Evolutionary conservation across 2,888 invertebrate genomes (phyloP), one percentile per base, ranked within the genome.

Genomic region (Leucania comma): DNA sequence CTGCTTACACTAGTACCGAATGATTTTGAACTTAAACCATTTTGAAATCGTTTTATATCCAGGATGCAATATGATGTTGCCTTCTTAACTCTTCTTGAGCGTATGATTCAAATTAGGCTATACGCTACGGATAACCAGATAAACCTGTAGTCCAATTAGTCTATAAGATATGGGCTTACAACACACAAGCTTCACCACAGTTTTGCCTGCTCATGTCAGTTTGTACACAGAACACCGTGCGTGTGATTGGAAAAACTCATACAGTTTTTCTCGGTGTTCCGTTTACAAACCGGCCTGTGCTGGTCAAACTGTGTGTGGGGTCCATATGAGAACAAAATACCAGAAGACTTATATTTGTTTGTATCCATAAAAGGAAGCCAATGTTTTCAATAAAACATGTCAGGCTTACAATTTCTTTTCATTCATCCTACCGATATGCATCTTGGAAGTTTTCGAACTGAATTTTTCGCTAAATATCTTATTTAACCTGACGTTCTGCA

Each of bases 11-110:
- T 60, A 14, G 24, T 48, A n/a, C n/a, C n/a, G n/a, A 51, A 57
- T 32, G n/a, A 42, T 50, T 69, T 69, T 70, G 70, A 59, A 38
- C 38, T 48, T 68, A 29, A 38, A 66, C 35, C 17, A 58, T 58
- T 51, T 53, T 58, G 5, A 46, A 53, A 22, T 38, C 2, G 1
- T 38, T 57, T 51, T 22, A 32, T 53, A 26, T 46, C 17, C 51
- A 61, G 48, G 32, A 22, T 48, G 26, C n/a, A 38, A 14, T 32
- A 46, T 12, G n/a, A 35, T 29, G 6, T 51, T 6, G 0, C 75
- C 6, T 53, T 48, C 1, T 35, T n/a, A 46, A 8, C 38, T n/a
- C n/a, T n/a, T 69, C 5, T 32, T 32, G 0, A 35, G 35, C n/a
- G 14, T 32, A 14, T 35, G 8, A 54, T 35, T 35, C 22, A 56